phyloP scores from a whole-genome alignment of 2,113 vertebrate species.

The Pipra filicauda region DNA sequence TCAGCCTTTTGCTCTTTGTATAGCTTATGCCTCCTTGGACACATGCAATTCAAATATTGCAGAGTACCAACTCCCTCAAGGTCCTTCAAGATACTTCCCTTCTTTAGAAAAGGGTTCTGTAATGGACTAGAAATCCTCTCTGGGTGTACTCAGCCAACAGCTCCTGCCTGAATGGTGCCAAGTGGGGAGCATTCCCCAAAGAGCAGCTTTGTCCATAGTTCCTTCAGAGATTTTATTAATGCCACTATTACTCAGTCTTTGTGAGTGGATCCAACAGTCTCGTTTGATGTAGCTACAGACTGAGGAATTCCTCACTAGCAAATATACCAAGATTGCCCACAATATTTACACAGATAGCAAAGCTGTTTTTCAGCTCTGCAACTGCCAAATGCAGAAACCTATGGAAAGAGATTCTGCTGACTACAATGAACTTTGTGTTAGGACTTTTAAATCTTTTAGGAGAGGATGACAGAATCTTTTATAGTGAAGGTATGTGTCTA shows the following conservation, averaged over 20 bases:
- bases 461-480: background rate
- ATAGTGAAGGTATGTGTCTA: background rate
- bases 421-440: background rate
- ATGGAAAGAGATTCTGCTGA: background rate
- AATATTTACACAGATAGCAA: background rate
- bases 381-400: background rate
- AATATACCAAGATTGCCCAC: background rate
- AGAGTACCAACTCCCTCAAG: background rate
- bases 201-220: background rate
- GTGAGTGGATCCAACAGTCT: background rate
- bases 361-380: background rate
- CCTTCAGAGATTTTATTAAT: background rate
- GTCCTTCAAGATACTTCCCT: background rate
- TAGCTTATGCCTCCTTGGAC: background rate
- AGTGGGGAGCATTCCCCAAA: background rate
- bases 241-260: background rate
- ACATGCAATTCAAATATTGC: background rate
- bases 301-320: background rate
- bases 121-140: background rate
- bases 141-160: background rate
- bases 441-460: background rate
- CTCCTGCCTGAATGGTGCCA: background rate
- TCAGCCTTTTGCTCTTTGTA: background rate
- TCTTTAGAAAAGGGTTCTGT: background rate
- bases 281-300: background rate